Evolutionary conservation across 1,140 invertebrate genomes (phyloP), one percentile per base, ranked within the genome.

Genomic region (Ephestia elutella): DNA sequence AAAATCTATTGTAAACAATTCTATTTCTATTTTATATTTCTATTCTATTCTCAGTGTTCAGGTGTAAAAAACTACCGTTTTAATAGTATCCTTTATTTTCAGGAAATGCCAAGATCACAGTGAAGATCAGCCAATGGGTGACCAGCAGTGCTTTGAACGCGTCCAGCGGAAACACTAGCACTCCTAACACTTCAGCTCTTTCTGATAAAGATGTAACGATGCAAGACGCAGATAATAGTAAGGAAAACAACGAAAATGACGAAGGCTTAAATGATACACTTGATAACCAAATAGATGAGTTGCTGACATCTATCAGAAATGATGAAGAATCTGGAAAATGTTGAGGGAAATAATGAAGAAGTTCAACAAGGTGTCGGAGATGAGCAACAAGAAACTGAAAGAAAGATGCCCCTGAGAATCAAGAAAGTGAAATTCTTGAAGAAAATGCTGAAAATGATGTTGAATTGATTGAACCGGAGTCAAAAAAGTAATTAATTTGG

Each of bases 271-370:
- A 44, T 44, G 38, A 44, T 15, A 5, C 15, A 44, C 13, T 82
- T 2, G 71, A 81, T 17, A 51, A 68, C 21, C 79, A 82, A 62
- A 84, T 81, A 30, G 62, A 49, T 18, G 71, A 75, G 49, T 60
- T 84, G 20, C 59, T 81, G 0, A 53, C 67, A 1, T 57, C 71
- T 2, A 80, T 82, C 35, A 62, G 70, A 28, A 56, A 73, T 30
- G 49, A 64, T 1, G 73, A 80, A 9, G 70, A 73, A 18, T 63
- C 25, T 48, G 19, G 48, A 58, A 32, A 28, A 20, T 21, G 49
- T 35, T 62, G 57, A 65, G 11, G 49, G 8, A 8, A 19, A 30
- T 44, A 13, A 38, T 30, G 59, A 63, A 35, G 38, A 44, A 3
- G 38, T 10, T 0, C 13, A 44, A 44, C 13, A 44, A 44, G 17